phyloP scores from a whole-genome alignment of 2,888 invertebrate genomes.

The Ernsta delagoae region DNA sequence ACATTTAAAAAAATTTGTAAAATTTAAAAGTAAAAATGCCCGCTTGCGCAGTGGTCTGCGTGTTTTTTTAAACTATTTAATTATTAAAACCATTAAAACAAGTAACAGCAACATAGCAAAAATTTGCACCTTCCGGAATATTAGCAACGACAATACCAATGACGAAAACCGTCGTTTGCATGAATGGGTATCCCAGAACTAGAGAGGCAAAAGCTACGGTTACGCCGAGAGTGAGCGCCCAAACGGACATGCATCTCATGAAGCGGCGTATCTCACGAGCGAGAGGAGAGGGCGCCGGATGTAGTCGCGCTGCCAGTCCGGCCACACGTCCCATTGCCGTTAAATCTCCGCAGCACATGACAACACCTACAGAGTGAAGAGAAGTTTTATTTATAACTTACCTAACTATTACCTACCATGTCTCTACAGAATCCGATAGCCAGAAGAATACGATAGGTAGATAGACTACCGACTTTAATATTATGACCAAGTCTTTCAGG shows the following conservation, averaged over 20 bases:
- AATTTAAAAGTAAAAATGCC: no score
- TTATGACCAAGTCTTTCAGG: no score
- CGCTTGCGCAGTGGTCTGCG: no score
- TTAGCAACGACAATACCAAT: slow-evolving; percentile 99
- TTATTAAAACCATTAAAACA: no score
- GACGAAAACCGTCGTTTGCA: slow-evolving; percentile 98
- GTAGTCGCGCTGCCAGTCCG: slow-evolving; percentile 95
- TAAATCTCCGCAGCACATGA: slow-evolving; percentile 94
- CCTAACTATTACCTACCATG: no score
- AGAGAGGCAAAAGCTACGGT: slow-evolving; percentile 98
- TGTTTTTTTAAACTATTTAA: no score
- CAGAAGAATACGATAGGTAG: no score
- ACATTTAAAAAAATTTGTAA: no score
- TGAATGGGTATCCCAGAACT: slow-evolving; percentile 97
- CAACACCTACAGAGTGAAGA: slow-evolving; percentile 77
- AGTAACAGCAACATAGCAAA: no score
- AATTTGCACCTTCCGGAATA: slow-evolving; percentile 98
- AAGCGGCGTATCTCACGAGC: slow-evolving; percentile 98
- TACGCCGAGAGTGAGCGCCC: slow-evolving; percentile 94
- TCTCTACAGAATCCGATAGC: background rate
- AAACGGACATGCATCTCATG: slow-evolving; percentile 97
- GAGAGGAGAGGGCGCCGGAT: slow-evolving; percentile 97
- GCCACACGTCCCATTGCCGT: slow-evolving; percentile 95
- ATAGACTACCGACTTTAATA: no score
- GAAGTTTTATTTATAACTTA: no score